Evolutionary conservation across 2,888 invertebrate genomes (phyloP), one percentile per base, ranked within the genome.

Genomic region (Brachyopa scutellaris): DNA sequence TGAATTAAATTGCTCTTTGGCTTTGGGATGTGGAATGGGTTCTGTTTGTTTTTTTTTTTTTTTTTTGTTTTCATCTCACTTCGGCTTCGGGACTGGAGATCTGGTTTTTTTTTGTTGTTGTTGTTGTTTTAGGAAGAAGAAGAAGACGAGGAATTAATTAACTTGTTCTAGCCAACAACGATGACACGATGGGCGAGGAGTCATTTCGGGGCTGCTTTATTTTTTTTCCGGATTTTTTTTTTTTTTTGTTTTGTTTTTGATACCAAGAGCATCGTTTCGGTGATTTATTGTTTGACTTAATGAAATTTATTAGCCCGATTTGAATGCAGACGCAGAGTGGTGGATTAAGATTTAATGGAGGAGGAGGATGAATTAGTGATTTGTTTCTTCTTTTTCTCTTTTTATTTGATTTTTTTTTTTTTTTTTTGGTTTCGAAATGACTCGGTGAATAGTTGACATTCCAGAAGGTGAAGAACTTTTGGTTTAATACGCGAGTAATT

Each of bases 1-100:
- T 89, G 90, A 89, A 89, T 89, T 89, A 88, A 89, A 90, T 89
- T 89, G 89, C 70, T 80, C 74, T 78, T 57, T 33, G 40, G 67
- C 40, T 49, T 49, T 45, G 64, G 49, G 36, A 31, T 26, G 49
- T 53, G 45, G 31, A 40, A 33, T 5, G 13, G 49, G 15, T 29
- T 53, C 17, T 45, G 6, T 49, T 36, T 15, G 9, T 19, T n/a
- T 36, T 36, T 29, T 15, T 13, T 3, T 62, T 29, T 38, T 23
- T 42, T 36, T n/a, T 9, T 15, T 38, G 17, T 31, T 26, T 26
- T 26, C 26, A 26, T 26, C 26, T 26, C 26, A 26, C 26, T 5
- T 26, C 3, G 57, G 59, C 49, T 51, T 59, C 36, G 29, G 66
- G 40, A 21, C 29, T 7, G 47, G 40, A 51, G 40, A 64, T 70